A percentile compares a stretch with the other conserved stretches of the same genome.
These are phyloP conservation scores for Corydoras maculifer DNA, from an alignment of 2,113 vertebrate genomes.

Conservation along the genomic window DNA sequence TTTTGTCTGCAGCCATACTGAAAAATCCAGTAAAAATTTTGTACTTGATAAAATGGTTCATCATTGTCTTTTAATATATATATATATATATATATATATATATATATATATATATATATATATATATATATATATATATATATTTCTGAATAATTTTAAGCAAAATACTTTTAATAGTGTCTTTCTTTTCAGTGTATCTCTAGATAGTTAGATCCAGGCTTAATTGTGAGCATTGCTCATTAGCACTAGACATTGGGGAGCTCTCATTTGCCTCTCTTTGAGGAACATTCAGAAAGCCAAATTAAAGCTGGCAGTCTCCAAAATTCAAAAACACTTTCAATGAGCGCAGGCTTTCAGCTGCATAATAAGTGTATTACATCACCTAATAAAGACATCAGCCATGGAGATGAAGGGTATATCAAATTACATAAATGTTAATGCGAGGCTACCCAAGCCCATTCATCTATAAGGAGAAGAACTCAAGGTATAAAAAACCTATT, in stretches of 20 bases:
- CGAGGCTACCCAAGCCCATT: conserved; percentile 13
- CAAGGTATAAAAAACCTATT: no score
- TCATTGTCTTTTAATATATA: no score
- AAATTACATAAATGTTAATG: conserved; percentile 11
- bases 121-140: no score
- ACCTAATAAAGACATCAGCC: conserved; percentile 39
- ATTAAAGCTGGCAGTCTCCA: conserved; percentile 35
- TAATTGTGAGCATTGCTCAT: conserved; percentile 46
- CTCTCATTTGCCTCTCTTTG: conserved; percentile 28
- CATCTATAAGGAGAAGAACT: conserved; percentile 1
- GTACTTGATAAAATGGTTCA: no score
- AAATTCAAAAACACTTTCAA: conserved; percentile 44
- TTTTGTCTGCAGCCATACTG: no score
- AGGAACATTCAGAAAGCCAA: conserved; percentile 36
- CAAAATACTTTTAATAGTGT: no score
- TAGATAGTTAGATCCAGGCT: conserved; percentile 29
- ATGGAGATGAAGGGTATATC: conserved; percentile 20
- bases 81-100: no score
- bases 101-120: no score
- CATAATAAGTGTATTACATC: conserved; percentile 39
- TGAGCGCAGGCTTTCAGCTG: conserved; percentile 26
- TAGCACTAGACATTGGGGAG: conserved; percentile 32
- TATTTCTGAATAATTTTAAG: no score
- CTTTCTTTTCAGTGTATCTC: conserved; percentile 1
- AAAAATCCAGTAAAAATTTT: no score